phyloP scores from a whole-genome alignment of 2,113 vertebrate genomes.

The Chinchilla lanigera region DNA sequence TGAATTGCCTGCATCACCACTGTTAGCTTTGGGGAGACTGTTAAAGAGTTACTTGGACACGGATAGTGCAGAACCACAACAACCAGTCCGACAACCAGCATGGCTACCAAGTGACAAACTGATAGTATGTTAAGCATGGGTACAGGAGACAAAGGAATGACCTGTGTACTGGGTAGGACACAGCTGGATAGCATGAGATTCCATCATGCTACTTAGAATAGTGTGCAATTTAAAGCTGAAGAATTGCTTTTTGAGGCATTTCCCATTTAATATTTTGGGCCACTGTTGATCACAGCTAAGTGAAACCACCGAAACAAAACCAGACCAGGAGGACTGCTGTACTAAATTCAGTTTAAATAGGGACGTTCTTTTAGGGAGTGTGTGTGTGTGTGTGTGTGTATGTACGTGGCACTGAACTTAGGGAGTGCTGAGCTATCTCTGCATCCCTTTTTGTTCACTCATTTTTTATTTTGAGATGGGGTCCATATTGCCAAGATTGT shows the following conservation, averaged over 20 bases:
- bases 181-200: neutral
- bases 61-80: neutral
- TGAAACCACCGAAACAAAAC: neutral
- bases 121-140: neutral
- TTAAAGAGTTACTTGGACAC: neutral
- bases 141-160: neutral
- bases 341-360: conserved; percentile 44
- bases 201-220: neutral
- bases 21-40: neutral
- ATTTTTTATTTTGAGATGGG: neutral
- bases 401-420: neutral
- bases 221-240: neutral
- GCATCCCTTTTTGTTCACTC: neutral
- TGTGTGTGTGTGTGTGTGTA: neutral
- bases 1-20: neutral
- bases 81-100: neutral
- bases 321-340: neutral
- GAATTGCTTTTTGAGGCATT: neutral
- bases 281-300: neutral
- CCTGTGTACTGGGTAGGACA: neutral
- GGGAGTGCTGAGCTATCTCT: neutral
- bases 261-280: neutral
- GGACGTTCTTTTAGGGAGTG: neutral
- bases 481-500: neutral
- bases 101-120: neutral